Evolutionary conservation across 2,888 invertebrate species (phyloP), one percentile per base, ranked within the genome.

Genomic region (Chymomyza fuscimana): DNA sequence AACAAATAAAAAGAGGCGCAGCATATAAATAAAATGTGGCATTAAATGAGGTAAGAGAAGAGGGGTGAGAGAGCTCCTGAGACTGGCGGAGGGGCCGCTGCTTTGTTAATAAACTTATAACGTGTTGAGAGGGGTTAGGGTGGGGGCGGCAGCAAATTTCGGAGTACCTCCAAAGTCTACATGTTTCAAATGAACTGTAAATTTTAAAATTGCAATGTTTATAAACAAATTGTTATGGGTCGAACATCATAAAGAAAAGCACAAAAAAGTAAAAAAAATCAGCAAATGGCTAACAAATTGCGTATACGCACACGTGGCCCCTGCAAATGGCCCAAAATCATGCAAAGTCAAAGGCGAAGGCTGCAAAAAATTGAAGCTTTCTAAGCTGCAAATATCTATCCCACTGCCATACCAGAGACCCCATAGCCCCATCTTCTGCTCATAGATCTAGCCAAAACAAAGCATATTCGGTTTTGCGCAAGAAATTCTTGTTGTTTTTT

Each of bases 121-220:
- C 5, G 19, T 4, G 15, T 36, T 36, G 61, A 25, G 25, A 25
- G 25, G 25, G 25, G 25, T 25, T 3, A 3, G 25, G 25, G 25
- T 25, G 25, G 4, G 25, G 25, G 25, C 25, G 4, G 4, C 25
- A 25, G 25, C 25, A 25, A 3, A 4, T 25, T 25, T 25, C 25
- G 25, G 25, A 36, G 16, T n/a, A 10, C 25, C 16, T 22, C 22
- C n/a, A 15, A 36, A 36, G 36, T 36, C 36, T 36, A 36, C 36
- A 36, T 9, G 36, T 69, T 70, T 67, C 69, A 80, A 81, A 79
- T 72, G 70, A 80, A 78, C 76, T 73, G 87, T 84, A 88, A 80
- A 88, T 82, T 85, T 77, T 56, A 82, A 85, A 86, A 87, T 88
- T 87, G 85, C 86, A 88, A 88, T 85, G 87, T 88, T 86, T 86